Evolutionary conservation across 2,888 invertebrate species (phyloP).

Genomic region (Drosophila vallismaia): DNA sequence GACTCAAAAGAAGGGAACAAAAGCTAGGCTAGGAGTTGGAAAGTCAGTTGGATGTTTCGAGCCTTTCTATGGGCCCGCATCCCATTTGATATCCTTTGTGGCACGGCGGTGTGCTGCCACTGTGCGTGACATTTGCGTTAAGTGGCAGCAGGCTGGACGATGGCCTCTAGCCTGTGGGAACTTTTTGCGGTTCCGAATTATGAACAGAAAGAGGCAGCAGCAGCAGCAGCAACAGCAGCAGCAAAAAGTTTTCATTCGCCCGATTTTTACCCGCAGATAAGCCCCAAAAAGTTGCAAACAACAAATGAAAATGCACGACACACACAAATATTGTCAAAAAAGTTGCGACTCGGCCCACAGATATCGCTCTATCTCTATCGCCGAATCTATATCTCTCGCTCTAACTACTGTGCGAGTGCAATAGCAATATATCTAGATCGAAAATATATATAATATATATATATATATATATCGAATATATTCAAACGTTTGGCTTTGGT

Average conservation of each 20-base stretch:
- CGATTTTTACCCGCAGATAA: slow-evolving; percentile 60
- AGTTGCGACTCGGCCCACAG: slow-evolving; percentile 43
- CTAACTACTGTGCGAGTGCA: slow-evolving; percentile 53
- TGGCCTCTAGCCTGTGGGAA: slow-evolving; percentile 60
- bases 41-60: too few relatives aligned
- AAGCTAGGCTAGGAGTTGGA: slow-evolving; percentile 6
- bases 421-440: slow-evolving; percentile 43
- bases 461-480: slow-evolving; percentile 11
- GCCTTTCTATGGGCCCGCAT: slow-evolving; percentile 71
- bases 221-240: slow-evolving; percentile 6
- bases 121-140: slow-evolving; percentile 78
- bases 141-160: slow-evolving; percentile 45
- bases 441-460: neutral
- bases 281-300: slow-evolving; percentile 54
- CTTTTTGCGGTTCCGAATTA: slow-evolving; percentile 29
- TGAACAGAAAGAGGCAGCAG: slow-evolving; percentile 12
- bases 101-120: slow-evolving; percentile 54
- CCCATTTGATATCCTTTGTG: slow-evolving; percentile 71
- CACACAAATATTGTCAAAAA: slow-evolving; percentile 53
- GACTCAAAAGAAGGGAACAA: slow-evolving; percentile 23
- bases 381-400: slow-evolving; percentile 19
- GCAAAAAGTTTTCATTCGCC: slow-evolving; percentile 62
- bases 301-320: slow-evolving; percentile 63
- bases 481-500: slow-evolving; percentile 34
- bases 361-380: slow-evolving; percentile 28